Evolutionary conservation across 2,888 invertebrate species (phyloP).

Genomic region (Acanthopleura granulata): DNA sequence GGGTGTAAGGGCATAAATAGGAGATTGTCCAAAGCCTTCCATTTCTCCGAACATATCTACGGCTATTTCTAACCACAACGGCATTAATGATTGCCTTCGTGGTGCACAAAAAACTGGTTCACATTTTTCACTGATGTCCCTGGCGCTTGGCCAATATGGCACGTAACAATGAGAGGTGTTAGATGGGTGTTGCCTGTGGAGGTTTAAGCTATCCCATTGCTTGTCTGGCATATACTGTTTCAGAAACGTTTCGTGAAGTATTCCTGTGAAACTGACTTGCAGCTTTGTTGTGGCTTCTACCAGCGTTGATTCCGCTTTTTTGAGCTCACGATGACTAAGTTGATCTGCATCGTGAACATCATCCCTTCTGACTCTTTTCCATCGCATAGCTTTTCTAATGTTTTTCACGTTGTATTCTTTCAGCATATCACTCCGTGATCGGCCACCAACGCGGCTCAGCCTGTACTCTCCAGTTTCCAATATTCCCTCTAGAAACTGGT

Average conservation of each 20-base stretch:
- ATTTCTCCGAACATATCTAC: too few species aligned
- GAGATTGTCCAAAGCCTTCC: too few species aligned
- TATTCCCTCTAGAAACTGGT: slow-evolving; percentile 69
- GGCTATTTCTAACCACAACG: too few species aligned
- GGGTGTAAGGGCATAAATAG: too few species aligned
- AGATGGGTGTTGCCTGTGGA: too few species aligned
- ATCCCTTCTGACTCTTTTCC: not conserved
- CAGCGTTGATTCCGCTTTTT: slow-evolving; percentile 22
- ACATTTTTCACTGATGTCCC: too few species aligned
- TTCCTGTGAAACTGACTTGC: slow-evolving; percentile 41
- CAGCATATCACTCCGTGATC: slow-evolving; percentile 48
- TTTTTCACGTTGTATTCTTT: slow-evolving; percentile 39
- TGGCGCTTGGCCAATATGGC: too few species aligned
- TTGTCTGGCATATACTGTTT: not conserved
- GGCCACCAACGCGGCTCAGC: slow-evolving; percentile 59
- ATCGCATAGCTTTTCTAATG: not conserved
- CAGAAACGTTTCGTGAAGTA: slow-evolving; percentile 50
- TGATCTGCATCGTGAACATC: slow-evolving; percentile 23
- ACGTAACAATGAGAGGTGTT: too few species aligned
- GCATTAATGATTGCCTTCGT: too few species aligned
- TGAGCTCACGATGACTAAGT: slow-evolving; percentile 23
- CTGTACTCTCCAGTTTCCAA: slow-evolving; percentile 45
- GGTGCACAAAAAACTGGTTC: too few species aligned
- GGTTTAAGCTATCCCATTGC: not conserved
- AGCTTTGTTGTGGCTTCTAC: slow-evolving; percentile 18